phyloP scores from a whole-genome alignment of 2,797 vertebrate species.

The Chanos chanos region DNA sequence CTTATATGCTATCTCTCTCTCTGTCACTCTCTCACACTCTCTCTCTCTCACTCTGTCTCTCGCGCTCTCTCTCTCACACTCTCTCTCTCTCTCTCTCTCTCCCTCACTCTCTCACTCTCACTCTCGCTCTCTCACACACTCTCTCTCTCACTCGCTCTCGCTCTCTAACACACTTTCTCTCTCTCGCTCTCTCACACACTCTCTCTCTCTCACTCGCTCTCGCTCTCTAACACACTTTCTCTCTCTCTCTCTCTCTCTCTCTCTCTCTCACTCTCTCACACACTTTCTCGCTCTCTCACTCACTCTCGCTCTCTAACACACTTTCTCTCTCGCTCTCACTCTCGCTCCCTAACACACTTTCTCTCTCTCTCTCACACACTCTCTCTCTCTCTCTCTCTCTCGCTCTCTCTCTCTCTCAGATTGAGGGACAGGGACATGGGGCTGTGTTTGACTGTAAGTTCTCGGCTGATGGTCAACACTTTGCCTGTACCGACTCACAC shows the following conservation, averaged over 20 bases:
- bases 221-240: no score
- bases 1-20: conserved; percentile 12
- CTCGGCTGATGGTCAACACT: conserved; percentile 94
- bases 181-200: neutral
- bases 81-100: neutral
- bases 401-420: conserved; percentile 66
- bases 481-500: conserved; percentile 96
- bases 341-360: conserved; percentile 31
- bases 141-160: conserved; percentile 66
- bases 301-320: conserved; percentile 44
- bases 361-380: conserved; percentile 19
- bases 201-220: conserved; percentile 62
- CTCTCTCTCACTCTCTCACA: conserved; percentile 53
- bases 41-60: neutral
- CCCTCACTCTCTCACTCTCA: conserved; percentile 52
- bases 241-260: neutral
- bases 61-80: conserved; percentile 52
- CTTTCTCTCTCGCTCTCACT: neutral
- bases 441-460: conserved; percentile 98
- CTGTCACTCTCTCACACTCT: no score
- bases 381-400: conserved; percentile 16
- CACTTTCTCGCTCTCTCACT: neutral
- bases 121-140: neutral
- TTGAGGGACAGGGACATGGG: conserved; percentile 97
- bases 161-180: no score